These are phyloP conservation scores for Seladonia tumulorum DNA, from an alignment of 2,888 invertebrate species.

Conservation along the genomic window DNA sequence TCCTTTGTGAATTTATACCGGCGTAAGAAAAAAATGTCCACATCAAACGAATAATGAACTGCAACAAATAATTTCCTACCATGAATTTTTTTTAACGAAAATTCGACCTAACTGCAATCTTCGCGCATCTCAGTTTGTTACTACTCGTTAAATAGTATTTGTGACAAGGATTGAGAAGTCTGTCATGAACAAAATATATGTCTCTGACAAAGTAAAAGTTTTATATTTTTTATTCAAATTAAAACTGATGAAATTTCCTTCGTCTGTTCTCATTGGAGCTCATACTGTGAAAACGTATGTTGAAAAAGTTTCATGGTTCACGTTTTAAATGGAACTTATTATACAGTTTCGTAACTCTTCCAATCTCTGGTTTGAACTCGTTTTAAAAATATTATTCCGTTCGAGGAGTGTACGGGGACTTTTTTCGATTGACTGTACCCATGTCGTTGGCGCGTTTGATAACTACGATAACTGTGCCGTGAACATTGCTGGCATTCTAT, in stretches of 20 bases:
- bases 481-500: slow-evolving; percentile 48
- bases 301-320: no score
- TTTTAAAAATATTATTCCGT: neutral
- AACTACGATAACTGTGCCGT: slow-evolving; percentile 58
- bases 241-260: no score
- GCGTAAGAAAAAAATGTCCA: neutral
- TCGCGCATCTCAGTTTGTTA: neutral
- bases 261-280: no score
- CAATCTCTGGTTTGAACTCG: neutral
- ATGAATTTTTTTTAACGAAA: neutral
- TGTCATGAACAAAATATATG: no score
- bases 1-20: neutral
- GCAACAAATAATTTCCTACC: neutral
- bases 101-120: neutral
- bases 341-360: neutral
- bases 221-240: no score
- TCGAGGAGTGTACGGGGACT: neutral
- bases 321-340: neutral
- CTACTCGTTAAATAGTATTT: no score
- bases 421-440: neutral
- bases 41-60: neutral
- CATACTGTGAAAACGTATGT: neutral
- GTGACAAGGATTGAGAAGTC: no score
- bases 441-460: slow-evolving; percentile 31
- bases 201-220: no score